Evolutionary conservation across 2,113 vertebrate species (phyloP).

Genomic region (Nothocercus julius): DNA sequence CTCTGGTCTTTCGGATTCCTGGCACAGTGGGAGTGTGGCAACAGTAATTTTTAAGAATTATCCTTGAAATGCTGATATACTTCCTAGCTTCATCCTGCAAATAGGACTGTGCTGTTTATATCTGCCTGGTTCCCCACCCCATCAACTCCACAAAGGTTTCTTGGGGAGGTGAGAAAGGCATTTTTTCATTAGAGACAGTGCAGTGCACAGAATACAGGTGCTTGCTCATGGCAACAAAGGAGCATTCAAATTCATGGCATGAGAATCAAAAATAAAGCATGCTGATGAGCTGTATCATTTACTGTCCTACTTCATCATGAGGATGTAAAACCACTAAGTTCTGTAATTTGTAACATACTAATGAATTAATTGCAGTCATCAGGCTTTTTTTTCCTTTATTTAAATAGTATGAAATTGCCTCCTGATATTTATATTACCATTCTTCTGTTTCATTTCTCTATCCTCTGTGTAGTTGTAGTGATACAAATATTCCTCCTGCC

Average conservation of each 20-base stretch:
- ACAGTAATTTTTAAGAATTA: not conserved
- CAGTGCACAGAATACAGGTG: not conserved
- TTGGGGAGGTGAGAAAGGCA: not conserved
- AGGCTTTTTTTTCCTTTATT: not conserved
- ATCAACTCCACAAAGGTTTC: not conserved
- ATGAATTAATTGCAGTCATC: slow-evolving; percentile 11
- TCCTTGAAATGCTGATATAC: not conserved
- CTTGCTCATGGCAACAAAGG: not conserved
- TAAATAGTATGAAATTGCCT: not conserved
- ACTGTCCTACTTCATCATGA: not conserved
- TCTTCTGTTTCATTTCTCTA: not conserved
- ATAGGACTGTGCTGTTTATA: not conserved
- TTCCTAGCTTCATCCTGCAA: not conserved
- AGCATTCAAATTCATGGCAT: not conserved
- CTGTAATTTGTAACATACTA: not conserved
- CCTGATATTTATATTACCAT: not conserved
- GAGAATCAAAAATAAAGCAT: not conserved
- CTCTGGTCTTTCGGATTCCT: not conserved
- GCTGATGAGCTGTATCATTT: not conserved
- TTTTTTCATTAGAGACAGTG: not conserved
- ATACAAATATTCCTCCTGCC: not conserved
- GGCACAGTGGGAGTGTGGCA: not conserved
- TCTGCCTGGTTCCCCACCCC: not conserved
- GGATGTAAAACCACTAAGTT: not conserved
- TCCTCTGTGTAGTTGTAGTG: not conserved